These are phyloP conservation scores for Isurus oxyrinchus DNA, from an alignment of 2,113 vertebrate species.

Conservation along the genomic window DNA sequence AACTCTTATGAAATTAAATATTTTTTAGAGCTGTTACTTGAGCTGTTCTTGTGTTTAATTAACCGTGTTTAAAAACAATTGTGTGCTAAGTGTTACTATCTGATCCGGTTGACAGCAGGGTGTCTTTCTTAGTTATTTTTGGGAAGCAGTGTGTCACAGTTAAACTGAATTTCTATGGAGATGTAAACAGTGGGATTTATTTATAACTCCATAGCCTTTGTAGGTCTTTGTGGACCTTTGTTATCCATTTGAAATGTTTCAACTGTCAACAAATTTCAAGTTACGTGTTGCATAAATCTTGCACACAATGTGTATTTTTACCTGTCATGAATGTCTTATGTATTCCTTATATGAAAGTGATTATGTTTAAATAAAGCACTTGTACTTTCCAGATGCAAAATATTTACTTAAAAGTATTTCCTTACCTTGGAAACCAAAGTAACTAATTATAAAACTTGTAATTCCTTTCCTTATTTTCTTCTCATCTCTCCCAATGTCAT, in stretches of 20 bases:
- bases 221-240: neutral
- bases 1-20: neutral
- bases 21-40: neutral
- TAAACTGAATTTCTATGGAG: constrained; percentile 22
- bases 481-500: neutral
- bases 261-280: neutral
- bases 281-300: neutral
- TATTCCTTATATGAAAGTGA: constrained; percentile 11
- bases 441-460: neutral
- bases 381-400: neutral
- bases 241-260: constrained; percentile 12
- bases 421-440: neutral
- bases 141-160: neutral
- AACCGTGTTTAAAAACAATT: neutral
- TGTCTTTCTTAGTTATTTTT: neutral
- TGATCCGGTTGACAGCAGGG: neutral
- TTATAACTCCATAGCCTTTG: neutral
- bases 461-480: neutral
- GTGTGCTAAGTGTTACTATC: neutral
- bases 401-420: constrained; percentile 19
- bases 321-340: neutral
- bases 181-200: constrained; percentile 16
- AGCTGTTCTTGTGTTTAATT: neutral
- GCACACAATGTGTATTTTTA: neutral
- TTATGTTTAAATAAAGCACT: constrained; percentile 12